Conservation (phyloP, 2,113 vertebrate species). For the Chaetops frenatus region DNA sequence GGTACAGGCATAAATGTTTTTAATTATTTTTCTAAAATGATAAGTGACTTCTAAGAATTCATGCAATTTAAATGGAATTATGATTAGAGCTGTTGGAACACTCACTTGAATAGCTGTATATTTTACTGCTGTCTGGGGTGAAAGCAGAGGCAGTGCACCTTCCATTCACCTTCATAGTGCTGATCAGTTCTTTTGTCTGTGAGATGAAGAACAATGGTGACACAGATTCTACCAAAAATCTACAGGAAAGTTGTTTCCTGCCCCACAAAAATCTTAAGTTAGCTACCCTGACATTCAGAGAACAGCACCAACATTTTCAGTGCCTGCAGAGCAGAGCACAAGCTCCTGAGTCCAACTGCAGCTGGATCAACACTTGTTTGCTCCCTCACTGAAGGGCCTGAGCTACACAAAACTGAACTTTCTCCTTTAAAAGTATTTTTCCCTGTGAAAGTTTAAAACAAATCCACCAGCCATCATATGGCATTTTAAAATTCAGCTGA, state of each 20-base stretch:
- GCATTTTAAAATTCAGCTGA: not conserved
- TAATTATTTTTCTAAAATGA: not conserved
- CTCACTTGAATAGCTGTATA: conserved; percentile 84
- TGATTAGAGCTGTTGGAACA: not conserved
- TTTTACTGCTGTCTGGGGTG: conserved; percentile 80
- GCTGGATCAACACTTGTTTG: not conserved
- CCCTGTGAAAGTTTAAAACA: not conserved
- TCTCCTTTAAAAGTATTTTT: not conserved
- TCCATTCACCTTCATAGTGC: conserved; percentile 89
- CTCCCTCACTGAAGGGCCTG: not conserved
- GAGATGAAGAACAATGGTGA: not conserved
- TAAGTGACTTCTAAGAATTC: not conserved
- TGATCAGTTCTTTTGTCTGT: conserved; percentile 88
- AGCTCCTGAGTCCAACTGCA: not conserved
- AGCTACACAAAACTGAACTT: not conserved
- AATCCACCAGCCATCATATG: not conserved
- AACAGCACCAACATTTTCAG: not conserved
- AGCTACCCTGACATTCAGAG: not conserved
- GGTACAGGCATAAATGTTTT: not conserved
- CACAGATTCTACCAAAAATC: not conserved
- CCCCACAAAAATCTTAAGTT: not conserved
- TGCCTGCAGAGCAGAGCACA: not conserved
- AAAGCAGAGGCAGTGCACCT: conserved; percentile 75
- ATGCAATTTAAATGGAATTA: not conserved
- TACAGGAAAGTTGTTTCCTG: not conserved